These are phyloP conservation scores for Platycheirus rosarum DNA, from an alignment of 2,888 invertebrate species.

Conservation along the genomic window DNA sequence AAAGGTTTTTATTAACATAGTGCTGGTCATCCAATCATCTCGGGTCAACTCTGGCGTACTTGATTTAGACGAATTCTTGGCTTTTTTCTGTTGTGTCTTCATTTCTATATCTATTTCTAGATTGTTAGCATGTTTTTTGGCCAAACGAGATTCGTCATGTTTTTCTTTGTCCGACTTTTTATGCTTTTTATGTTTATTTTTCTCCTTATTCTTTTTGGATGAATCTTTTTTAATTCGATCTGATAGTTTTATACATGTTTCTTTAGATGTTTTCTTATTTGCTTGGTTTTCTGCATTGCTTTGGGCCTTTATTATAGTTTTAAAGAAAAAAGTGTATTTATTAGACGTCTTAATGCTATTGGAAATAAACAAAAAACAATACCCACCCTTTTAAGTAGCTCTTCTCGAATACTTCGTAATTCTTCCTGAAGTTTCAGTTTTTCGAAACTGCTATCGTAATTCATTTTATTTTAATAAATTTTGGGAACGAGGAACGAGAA, in stretches of 20 bases:
- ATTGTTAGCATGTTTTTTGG: neutral
- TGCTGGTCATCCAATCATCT: slow-evolving; percentile 92
- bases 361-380: neutral
- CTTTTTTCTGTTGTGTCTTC: slow-evolving; percentile 76
- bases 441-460: slow-evolving; percentile 79
- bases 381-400: slow-evolving; percentile 77
- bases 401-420: slow-evolving; percentile 78
- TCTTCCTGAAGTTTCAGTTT: slow-evolving; percentile 79
- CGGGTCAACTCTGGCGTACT: slow-evolving; percentile 79
- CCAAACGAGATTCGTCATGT: slow-evolving; percentile 33
- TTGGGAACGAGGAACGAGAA: too few species aligned
- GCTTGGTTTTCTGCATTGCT: slow-evolving; percentile 75
- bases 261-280: slow-evolving; percentile 78
- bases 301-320: too few species aligned
- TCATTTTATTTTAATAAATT: slow-evolving; percentile 79
- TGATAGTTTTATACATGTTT: slow-evolving; percentile 79
- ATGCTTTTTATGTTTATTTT: slow-evolving; percentile 78
- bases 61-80: slow-evolving; percentile 75
- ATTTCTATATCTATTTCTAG: slow-evolving; percentile 77
- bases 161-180: slow-evolving; percentile 77
- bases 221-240: slow-evolving; percentile 74
- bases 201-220: slow-evolving; percentile 77
- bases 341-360: too few species aligned
- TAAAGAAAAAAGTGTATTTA: too few species aligned
- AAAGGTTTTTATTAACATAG: slow-evolving; percentile 81